Evolutionary conservation across 1,140 invertebrate species (phyloP).

Genomic region (Hestina assimilis): DNA sequence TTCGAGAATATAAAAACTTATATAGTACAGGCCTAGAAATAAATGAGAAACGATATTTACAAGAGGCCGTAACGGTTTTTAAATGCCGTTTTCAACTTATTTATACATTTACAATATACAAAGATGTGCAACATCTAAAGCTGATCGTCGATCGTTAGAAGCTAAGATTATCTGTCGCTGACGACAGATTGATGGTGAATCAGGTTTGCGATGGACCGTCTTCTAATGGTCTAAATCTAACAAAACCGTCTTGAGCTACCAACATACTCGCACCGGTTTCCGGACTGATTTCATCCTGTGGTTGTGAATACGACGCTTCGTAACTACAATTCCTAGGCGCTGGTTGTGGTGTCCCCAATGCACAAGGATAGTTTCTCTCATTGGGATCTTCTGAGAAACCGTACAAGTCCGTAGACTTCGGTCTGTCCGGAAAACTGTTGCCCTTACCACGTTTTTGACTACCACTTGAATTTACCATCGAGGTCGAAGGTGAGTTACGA

Average conservation of each 20-base stretch:
- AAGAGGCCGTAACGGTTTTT: conserved; percentile 46
- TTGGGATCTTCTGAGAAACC: conserved; percentile 79
- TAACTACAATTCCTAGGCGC: conserved; percentile 61
- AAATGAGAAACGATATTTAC: conserved; percentile 59
- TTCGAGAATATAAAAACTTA: conserved; percentile 32
- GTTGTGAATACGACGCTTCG: conserved; percentile 69
- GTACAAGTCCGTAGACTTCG: conserved; percentile 79
- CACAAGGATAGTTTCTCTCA: conserved; percentile 66
- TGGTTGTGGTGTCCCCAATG: conserved; percentile 51
- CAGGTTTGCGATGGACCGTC: conserved; percentile 78
- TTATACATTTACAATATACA: conserved; percentile 64
- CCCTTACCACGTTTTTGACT: conserved; percentile 72
- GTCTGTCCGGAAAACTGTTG: conserved; percentile 64
- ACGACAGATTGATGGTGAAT: conserved; percentile 66
- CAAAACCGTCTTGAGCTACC: conserved; percentile 91
- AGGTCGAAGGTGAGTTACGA: conserved; percentile 68
- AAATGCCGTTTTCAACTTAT: conserved; percentile 38
- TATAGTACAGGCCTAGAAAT: conserved; percentile 36
- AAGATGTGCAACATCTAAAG: conserved; percentile 21
- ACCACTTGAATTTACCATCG: conserved; percentile 69
- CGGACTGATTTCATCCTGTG: conserved; percentile 60
- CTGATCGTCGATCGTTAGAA: conserved; percentile 35
- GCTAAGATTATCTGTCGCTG: conserved; percentile 52
- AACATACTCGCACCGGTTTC: conserved; percentile 83
- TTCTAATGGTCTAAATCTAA: conserved; percentile 86